A percentile compares a stretch with the other conserved stretches of the same genome.
Evolutionary conservation across 2,888 invertebrate genomes (phyloP).

Genomic region (Oscheius myriophilus): DNA sequence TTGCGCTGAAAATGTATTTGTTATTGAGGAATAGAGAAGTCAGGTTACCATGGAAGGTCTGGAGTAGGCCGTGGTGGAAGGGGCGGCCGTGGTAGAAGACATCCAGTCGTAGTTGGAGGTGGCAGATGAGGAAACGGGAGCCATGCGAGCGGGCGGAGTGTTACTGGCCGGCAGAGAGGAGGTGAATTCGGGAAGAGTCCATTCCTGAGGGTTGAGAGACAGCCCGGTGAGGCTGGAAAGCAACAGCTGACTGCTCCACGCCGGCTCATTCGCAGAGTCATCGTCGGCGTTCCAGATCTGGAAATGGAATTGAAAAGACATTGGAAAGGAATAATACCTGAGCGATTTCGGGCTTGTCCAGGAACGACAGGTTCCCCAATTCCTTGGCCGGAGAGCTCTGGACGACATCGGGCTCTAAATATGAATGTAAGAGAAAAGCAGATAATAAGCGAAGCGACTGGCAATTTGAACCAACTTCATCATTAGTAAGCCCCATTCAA

Average conservation of each 20-base stretch:
- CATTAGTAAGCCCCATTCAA: too few species aligned
- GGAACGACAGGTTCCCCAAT: slow-evolving; percentile 8
- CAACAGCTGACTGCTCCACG: slow-evolving; percentile 30
- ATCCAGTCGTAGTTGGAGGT: slow-evolving; percentile 21
- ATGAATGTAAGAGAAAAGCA: too few species aligned
- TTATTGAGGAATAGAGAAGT: neutral
- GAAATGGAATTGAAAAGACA: neutral
- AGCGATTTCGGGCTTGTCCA: slow-evolving; percentile 21
- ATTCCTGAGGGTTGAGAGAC: too few species aligned
- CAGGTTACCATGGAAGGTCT: neutral
- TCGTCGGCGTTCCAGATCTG: slow-evolving; percentile 17
- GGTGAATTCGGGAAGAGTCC: neutral
- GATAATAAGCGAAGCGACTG: too few species aligned
- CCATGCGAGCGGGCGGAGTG: neutral
- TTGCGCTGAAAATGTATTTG: slow-evolving; percentile 1
- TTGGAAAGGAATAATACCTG: neutral
- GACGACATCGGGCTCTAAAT: too few species aligned
- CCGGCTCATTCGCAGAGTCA: slow-evolving; percentile 12
- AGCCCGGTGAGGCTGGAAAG: neutral
- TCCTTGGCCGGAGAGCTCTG: slow-evolving; percentile 3
- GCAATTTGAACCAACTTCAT: too few species aligned
- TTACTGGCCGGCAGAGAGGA: neutral
- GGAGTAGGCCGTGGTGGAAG: slow-evolving; percentile 6
- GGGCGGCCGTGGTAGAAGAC: slow-evolving; percentile 6
- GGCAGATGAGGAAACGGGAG: slow-evolving; percentile 2